Conservation (phyloP, 2,797 vertebrate genomes). For the Monodelphis domestica region DNA sequence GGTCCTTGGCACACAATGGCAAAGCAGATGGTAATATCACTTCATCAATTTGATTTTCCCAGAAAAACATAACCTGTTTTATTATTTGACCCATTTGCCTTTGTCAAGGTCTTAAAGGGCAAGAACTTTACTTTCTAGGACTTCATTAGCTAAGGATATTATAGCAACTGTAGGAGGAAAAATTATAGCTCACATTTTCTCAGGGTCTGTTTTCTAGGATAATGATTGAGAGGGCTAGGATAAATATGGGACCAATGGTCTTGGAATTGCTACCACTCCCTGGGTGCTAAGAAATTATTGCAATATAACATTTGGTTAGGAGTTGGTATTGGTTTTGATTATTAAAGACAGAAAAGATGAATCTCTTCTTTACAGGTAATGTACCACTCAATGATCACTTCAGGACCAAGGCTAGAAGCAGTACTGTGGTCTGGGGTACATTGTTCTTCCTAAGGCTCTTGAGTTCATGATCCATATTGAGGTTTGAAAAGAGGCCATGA, state of each 20-base stretch:
- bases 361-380: background rate
- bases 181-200: background rate
- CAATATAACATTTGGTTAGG: background rate
- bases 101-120: background rate
- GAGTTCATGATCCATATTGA: background rate
- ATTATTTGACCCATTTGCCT: background rate
- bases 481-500: background rate
- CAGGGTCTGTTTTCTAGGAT: background rate
- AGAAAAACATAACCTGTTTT: background rate
- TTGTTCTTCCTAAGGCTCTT: background rate
- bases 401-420: background rate
- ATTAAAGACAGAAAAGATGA: background rate
- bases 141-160: background rate
- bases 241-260: background rate
- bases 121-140: background rate
- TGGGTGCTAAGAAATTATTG: background rate
- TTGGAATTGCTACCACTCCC: background rate
- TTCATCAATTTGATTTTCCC: background rate
- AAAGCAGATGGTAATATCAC: background rate
- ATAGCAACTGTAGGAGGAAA: background rate
- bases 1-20: background rate
- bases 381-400: background rate
- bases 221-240: background rate
- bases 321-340: background rate
- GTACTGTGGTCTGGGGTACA: background rate